These are phyloP conservation scores for Henicopernis longicauda DNA, from an alignment of 2,113 vertebrate species.

Conservation along the genomic window DNA sequence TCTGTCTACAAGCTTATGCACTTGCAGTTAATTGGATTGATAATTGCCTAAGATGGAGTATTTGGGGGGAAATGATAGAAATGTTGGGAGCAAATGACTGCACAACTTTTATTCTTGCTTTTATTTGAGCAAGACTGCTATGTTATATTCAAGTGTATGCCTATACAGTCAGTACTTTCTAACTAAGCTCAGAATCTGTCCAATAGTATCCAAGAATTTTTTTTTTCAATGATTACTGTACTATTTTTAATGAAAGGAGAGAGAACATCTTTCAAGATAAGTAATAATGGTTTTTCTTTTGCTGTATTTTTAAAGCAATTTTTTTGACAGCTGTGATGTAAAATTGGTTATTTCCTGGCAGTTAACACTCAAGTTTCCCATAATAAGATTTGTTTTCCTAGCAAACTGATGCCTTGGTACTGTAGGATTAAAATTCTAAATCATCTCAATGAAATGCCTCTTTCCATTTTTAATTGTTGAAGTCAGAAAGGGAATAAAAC, in stretches of 20 bases:
- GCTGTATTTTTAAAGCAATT: constrained; percentile 16
- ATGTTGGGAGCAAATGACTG: neutral
- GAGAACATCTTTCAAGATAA: neutral
- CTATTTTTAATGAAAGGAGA: neutral
- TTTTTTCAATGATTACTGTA: neutral
- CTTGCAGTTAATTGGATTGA: neutral
- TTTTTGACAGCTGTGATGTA: constrained; percentile 19
- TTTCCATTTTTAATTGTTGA: constrained; percentile 52
- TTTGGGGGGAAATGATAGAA: neutral
- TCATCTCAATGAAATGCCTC: constrained; percentile 34
- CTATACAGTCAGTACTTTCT: neutral
- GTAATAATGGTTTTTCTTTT: neutral
- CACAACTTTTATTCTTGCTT: neutral
- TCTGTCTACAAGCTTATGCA: neutral
- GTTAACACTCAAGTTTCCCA: constrained; percentile 27
- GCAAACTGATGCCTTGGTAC: constrained; percentile 19
- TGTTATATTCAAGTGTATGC: neutral
- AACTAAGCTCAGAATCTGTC: neutral
- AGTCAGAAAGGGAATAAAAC: constrained; percentile 15
- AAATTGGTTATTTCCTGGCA: constrained; percentile 46
- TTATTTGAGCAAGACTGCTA: neutral
- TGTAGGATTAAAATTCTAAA: constrained; percentile 39
- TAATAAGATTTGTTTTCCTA: constrained; percentile 32
- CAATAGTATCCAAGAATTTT: neutral
- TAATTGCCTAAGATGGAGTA: neutral